Percentiles rank a stretch among this genome's conserved stretches.
phyloP scores from a whole-genome alignment of 2,797 vertebrate species.

The Falco biarmicus region DNA sequence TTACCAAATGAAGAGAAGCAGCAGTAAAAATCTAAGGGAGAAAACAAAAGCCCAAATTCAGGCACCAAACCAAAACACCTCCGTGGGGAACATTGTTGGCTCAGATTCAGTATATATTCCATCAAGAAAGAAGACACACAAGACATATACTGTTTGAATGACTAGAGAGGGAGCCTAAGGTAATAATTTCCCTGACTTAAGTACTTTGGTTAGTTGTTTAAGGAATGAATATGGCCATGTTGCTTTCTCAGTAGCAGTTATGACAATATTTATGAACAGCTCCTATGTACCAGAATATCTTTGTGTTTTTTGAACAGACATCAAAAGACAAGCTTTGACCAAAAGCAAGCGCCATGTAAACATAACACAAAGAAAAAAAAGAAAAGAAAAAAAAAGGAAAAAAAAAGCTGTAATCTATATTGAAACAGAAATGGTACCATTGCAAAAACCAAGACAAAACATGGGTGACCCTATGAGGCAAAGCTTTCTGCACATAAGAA shows the following conservation, averaged over 20 bases:
- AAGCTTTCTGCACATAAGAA: neutral
- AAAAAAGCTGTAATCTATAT: neutral
- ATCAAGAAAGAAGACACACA: neutral
- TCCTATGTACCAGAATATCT: neutral
- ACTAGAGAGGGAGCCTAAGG: neutral
- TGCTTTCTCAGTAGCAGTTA: neutral
- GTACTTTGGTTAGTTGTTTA: neutral
- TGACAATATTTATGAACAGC: neutral
- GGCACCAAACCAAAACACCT: neutral
- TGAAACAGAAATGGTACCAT: neutral
- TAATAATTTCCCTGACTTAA: neutral
- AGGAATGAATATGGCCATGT: neutral
- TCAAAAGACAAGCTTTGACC: neutral
- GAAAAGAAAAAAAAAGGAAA: no score
- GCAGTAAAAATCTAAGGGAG: neutral
- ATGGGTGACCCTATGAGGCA: neutral
- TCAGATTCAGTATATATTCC: neutral
- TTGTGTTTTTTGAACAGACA: neutral
- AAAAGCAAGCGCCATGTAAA: neutral
- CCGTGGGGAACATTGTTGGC: neutral
- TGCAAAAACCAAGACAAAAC: neutral
- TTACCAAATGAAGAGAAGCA: neutral
- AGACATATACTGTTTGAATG: neutral
- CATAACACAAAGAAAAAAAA: rapidly evolving
- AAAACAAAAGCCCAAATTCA: neutral